Evolutionary conservation across 2,113 vertebrate genomes (phyloP), one percentile per base, ranked within the genome.

Genomic region (Malurus elegans): DNA sequence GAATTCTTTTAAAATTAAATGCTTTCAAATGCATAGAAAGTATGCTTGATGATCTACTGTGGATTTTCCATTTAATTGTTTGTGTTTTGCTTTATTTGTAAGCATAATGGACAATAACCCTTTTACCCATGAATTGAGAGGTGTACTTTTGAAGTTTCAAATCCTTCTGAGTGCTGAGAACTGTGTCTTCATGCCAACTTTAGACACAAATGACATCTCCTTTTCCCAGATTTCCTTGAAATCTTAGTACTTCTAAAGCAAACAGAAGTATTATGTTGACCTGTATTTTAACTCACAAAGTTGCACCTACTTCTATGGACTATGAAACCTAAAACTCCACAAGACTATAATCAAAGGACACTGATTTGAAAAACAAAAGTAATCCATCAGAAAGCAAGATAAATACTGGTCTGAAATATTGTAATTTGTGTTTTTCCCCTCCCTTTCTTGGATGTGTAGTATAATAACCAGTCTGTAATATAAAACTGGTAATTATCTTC

Each of bases 331-430:
- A 79, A 93, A 93, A 93, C 44, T 91, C 71, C 70, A 60, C 69
- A 94, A 90, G 89, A 91, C 88, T 89, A 64, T 60, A 90, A 92
- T 10, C 72, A 75, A 79, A 94, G 73, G 69, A 92, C 91, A 96
- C 91, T 88, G 89, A 97, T 94, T 92, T 90, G 92, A 97, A 96
- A 83, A 97, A 85, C 86, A 96, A 95, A 97, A 96, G 70, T 85
- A 97, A 90, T 92, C 89, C 51, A 95, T 65, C 94, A 97, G 82
- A 93, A 97, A 95, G 86, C n/a, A 84, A 94, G 62, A 85, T 48
- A 91, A 93, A 96, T 61, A 84, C 72, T 93, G 75, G 89, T 58
- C 69, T 79, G 72, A 96, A 95, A 93, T 93, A 94, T 4, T 81
- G 48, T 83, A 73, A 71, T 74, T 80, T 51, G 64, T 66, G 88